These are phyloP conservation scores for Pterocles orientalis DNA, from an alignment of 2,113 vertebrate species.

Conservation along the genomic window DNA sequence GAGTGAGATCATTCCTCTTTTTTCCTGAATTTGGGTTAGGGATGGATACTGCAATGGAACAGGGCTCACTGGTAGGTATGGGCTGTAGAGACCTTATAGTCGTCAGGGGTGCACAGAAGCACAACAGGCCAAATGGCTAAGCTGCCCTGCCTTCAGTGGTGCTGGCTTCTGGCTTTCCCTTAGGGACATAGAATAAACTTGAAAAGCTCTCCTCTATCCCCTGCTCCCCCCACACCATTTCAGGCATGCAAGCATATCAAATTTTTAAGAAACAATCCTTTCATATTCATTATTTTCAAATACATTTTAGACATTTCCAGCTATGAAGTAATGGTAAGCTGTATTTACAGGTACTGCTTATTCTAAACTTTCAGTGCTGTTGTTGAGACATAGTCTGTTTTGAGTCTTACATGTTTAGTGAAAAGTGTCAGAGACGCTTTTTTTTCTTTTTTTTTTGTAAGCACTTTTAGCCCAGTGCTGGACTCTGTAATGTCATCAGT, in stretches of 20 bases:
- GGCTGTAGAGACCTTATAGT: background rate
- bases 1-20: background rate
- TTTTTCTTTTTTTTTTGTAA: background rate
- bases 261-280: background rate
- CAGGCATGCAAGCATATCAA: background rate
- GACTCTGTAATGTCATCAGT: background rate
- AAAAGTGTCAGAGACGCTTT: background rate
- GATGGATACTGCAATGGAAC: background rate
- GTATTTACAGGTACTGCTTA: background rate
- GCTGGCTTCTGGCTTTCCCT: background rate
- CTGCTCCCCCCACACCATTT: accelerated
- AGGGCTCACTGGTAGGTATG: background rate
- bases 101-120: background rate
- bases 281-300: background rate
- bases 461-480: background rate
- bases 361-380: background rate
- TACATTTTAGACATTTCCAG: background rate
- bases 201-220: background rate
- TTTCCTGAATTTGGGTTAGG: background rate
- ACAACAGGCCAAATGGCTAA: background rate
- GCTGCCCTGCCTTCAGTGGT: background rate
- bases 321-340: background rate
- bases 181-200: background rate
- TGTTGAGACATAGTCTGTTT: background rate
- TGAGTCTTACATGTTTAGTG: background rate